Conservation (phyloP, 2,113 vertebrate genomes). For the Delphinapterus leucas region DNA sequence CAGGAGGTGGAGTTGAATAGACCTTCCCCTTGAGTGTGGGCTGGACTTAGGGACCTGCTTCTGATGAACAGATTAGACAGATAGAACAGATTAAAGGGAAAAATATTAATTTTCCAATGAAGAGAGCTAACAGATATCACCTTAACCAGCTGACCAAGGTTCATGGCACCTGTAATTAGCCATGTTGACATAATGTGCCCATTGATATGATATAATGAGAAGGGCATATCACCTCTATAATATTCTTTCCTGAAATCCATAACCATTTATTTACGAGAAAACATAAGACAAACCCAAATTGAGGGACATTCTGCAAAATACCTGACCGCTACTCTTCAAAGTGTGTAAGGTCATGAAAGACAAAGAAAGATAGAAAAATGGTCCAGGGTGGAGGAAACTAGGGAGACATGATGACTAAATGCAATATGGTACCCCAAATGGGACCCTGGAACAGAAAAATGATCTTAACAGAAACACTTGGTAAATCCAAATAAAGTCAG, state of each 20-base stretch:
- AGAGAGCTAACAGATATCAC: background rate
- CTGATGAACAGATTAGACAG: background rate
- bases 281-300: background rate
- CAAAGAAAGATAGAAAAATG: background rate
- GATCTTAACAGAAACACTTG: background rate
- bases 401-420: background rate
- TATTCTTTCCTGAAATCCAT: background rate
- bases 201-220: background rate
- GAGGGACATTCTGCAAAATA: background rate
- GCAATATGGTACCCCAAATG: background rate
- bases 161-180: background rate
- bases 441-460: background rate
- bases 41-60: background rate
- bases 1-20: background rate
- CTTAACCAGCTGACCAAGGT: background rate
- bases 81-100: no score
- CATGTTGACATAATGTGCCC: background rate
- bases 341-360: background rate
- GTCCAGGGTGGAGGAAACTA: background rate
- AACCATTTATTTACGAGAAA: background rate
- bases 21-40: background rate
- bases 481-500: background rate
- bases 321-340: background rate
- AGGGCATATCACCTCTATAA: background rate
- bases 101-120: background rate